Evolutionary conservation across 1,140 invertebrate genomes (phyloP).

Genomic region (Drosophila erecta): DNA sequence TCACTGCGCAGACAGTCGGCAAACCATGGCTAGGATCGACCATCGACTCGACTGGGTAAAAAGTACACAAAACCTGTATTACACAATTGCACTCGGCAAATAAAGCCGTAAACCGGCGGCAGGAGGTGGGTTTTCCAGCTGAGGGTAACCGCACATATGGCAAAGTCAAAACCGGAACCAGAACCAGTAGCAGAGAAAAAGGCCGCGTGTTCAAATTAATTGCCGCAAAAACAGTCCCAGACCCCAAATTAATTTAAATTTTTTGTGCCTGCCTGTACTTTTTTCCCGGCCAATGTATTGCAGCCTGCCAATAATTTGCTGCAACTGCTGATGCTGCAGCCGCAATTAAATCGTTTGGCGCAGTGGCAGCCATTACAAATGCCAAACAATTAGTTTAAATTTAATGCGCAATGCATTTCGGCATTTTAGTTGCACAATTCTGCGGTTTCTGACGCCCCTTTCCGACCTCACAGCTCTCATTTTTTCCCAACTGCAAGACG

Average conservation of each 20-base stretch:
- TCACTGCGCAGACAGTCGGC: constrained; percentile 39
- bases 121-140: background rate
- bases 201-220: constrained; percentile 79
- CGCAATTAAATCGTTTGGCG: constrained; percentile 71
- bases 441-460: constrained; percentile 41
- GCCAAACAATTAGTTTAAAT: constrained; percentile 77
- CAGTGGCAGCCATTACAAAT: constrained; percentile 72
- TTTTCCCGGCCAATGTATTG: constrained; percentile 21
- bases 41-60: constrained; percentile 8
- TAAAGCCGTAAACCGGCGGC: constrained; percentile 5
- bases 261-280: constrained; percentile 17
- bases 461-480: background rate
- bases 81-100: constrained; percentile 26
- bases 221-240: constrained; percentile 71
- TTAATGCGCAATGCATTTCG: constrained; percentile 62
- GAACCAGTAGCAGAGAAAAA: constrained; percentile 24
- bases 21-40: background rate
- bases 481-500: constrained; percentile 24
- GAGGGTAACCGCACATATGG: constrained; percentile 75
- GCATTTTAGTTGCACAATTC: constrained; percentile 49
- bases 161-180: constrained; percentile 60
- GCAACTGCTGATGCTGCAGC: constrained; percentile 49
- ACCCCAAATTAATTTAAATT: constrained; percentile 58
- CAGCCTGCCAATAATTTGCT: constrained; percentile 73
- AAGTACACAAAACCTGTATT: constrained; percentile 7